Conservation (phyloP, 2,888 invertebrate genomes). For the Odontothrips loti region DNA sequence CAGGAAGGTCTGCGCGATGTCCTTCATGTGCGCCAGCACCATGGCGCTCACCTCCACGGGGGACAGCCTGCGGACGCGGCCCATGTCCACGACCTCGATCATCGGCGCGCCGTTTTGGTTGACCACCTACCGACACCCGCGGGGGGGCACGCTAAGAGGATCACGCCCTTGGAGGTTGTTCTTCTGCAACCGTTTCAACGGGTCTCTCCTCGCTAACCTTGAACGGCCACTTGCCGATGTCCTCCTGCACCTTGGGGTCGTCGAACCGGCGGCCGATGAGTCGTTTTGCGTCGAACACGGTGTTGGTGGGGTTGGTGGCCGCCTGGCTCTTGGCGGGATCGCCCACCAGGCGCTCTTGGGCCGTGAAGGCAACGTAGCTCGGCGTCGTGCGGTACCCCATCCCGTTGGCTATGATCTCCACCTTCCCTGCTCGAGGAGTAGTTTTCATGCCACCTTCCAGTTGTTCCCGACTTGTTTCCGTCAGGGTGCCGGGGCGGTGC, state of each 20-base stretch:
- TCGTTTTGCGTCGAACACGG: constrained; percentile 21
- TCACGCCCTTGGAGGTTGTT: no score
- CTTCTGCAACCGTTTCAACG: no score
- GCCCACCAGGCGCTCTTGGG: constrained; percentile 18
- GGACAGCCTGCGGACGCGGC: not conserved
- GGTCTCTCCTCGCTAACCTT: not conserved
- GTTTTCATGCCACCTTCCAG: no score
- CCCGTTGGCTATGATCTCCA: constrained; percentile 21
- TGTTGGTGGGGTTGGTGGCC: constrained; percentile 12
- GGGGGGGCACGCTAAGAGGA: no score
- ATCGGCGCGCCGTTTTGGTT: constrained; percentile 13
- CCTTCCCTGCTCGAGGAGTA: not conserved
- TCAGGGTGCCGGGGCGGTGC: not conserved
- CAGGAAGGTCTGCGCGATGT: constrained; percentile 24
- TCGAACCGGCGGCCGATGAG: constrained; percentile 12
- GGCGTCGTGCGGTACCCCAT: constrained; percentile 11
- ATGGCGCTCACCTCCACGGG: constrained; percentile 18
- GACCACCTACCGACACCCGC: not conserved
- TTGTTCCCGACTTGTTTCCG: no score
- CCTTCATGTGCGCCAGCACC: constrained; percentile 15
- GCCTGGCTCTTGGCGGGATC: constrained; percentile 23
- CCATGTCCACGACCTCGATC: constrained; percentile 2
- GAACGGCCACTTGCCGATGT: not conserved
- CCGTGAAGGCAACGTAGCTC: constrained; percentile 23
- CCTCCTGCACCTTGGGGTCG: constrained; percentile 12